Evolutionary conservation across 2,113 vertebrate genomes (phyloP), one percentile per base, ranked within the genome.

Genomic region (Neogobius melanostomus): DNA sequence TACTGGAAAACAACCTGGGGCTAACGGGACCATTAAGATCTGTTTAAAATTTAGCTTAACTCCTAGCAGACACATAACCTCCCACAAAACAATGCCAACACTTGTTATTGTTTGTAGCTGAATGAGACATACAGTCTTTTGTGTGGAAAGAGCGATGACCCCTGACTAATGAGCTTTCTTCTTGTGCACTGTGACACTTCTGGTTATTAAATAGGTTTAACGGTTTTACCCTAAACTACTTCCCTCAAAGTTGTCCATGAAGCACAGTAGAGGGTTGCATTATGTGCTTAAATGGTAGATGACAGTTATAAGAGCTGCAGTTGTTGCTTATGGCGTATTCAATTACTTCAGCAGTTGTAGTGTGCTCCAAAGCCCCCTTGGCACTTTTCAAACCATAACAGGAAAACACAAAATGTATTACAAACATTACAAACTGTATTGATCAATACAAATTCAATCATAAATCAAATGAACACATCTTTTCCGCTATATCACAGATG

Each of bases 1-100:
- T 68, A 21, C 66, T 46, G 69, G 68, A 72, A 84, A 83, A 77
- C 57, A 62, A 76, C 70, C 84, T 47, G 52, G 69, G 69, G 76
- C 62, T 16, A 64, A 73, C 5, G 42, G 65, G 64, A 69, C 54
- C 11, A 64, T 47, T 0, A 53, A 60, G 42, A 0, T 28, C 46
- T 51, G 74, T 65, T 50, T 11, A n/a, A 56, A 21, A 12, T 63
- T 51, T 21, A 9, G 62, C 76, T 66, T 17, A 17, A 66, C 59
- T 68, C 72, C 42, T 53, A 21, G 60, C 51, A 7, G 57, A 36
- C n/a, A 5, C n/a, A 5, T 36, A 7, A 68, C 78, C 7, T 11
- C 3, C 4, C 5, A 1, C 4, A n/a, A 56, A 65, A 15, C 61
- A 64, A 45, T 69, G 45, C 51, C 74, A 71, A 85, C 68, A 66